Conservation (phyloP, 2,797 vertebrate species). For the Nyctibius grandis region DNA sequence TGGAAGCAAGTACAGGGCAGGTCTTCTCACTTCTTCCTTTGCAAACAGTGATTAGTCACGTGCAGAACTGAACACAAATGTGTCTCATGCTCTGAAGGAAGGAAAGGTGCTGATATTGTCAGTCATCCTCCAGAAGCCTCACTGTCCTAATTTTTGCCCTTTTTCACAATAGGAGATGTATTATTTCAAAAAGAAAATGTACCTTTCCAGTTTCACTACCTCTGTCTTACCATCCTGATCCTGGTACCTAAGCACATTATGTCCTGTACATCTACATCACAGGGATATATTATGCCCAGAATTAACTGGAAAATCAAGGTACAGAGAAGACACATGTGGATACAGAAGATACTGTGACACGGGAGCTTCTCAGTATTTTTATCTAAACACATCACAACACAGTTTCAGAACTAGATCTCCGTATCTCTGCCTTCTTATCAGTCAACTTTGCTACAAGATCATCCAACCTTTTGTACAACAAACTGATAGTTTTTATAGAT, state of each 20-base stretch:
- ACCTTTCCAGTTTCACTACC: background rate
- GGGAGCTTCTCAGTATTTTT: background rate
- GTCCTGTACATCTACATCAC: background rate
- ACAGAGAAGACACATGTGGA: background rate
- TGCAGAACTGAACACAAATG: background rate
- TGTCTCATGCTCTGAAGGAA: background rate
- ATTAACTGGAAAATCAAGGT: background rate
- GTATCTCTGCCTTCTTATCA: background rate
- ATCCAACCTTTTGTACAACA: background rate
- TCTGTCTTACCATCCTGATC: background rate
- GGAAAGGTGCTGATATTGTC: background rate
- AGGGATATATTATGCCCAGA: background rate
- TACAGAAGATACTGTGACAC: background rate
- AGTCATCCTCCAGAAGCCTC: background rate
- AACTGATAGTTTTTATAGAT: background rate
- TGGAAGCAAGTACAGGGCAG: background rate
- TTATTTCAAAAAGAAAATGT: background rate
- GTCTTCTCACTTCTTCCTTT: background rate
- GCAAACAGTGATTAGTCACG: fast-evolving
- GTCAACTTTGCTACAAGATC: background rate
- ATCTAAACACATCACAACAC: background rate
- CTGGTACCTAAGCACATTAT: background rate
- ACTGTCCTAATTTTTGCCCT: background rate
- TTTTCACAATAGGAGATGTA: background rate
- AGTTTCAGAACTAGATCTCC: background rate